Evolutionary conservation across 2,888 invertebrate species (phyloP), one percentile per base, ranked within the genome.

Genomic region (Argyra leucocephala): DNA sequence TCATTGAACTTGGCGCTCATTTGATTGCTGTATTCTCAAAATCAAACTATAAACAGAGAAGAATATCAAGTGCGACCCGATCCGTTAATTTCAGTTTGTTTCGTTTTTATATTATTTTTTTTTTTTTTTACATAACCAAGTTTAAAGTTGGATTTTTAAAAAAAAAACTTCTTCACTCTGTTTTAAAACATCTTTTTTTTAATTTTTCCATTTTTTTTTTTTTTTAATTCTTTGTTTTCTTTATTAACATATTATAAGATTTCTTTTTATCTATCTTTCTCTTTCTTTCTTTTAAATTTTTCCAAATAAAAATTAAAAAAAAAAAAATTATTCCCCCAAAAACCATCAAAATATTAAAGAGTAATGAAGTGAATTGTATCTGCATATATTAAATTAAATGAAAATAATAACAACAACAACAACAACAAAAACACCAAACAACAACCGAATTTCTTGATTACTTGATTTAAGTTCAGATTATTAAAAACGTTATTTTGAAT

Each of bases 351-450:
- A n/a, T n/a, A n/a, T n/a, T n/a, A 31, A 31, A 31, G 7, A 31
- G 48, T 48, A 48, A 48, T 48, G 2, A 48, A 48, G 18, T 48
- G 48, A 48, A 48, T 12, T 48, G 48, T 48, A 48, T 48, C 48
- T 48, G 48, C 48, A 48, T 48, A 48, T 48, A n/a, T 48, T 48
- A 48, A 48, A 48, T n/a, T n/a, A n/a, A n/a, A n/a, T n/a, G n/a
- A n/a, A n/a, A n/a, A n/a, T n/a, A n/a, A n/a, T n/a, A n/a, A n/a
- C n/a, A n/a, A n/a, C n/a, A n/a, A n/a, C n/a, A n/a, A n/a, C n/a
- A n/a, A n/a, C n/a, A n/a, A n/a, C n/a, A n/a, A n/a, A n/a, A n/a
- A n/a, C n/a, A n/a, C n/a, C n/a, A n/a, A n/a, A n/a, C n/a, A n/a
- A n/a, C n/a, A 31, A 31, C 5, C 31, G 31, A 5, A 31, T 31